These are phyloP conservation scores for Halcyon malimbica DNA, from an alignment of 2,113 vertebrate species.

Conservation along the genomic window DNA sequence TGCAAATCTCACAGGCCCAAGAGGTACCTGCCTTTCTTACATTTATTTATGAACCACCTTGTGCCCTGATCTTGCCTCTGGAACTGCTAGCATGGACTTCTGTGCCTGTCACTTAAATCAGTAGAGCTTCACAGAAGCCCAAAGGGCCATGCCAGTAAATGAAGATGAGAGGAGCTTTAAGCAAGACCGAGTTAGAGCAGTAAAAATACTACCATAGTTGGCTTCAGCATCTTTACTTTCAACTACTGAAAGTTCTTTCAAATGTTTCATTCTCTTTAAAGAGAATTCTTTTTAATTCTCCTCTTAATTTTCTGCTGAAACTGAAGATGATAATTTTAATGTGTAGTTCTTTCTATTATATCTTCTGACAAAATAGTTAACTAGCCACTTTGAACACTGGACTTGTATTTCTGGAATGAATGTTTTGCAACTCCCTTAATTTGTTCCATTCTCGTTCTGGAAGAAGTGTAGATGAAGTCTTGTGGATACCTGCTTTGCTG, in stretches of 20 bases:
- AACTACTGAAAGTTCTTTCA: neutral
- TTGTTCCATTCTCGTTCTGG: neutral
- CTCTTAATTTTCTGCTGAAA: neutral
- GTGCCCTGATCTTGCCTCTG: conserved; percentile 26
- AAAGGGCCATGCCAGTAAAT: neutral
- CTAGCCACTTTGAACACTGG: neutral
- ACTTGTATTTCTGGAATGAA: neutral
- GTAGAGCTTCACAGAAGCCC: neutral
- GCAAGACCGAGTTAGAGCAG: neutral
- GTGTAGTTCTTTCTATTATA: neutral
- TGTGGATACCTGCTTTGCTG: neutral
- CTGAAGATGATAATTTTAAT: neutral
- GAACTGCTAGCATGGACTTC: neutral
- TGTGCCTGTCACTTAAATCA: conserved; percentile 14
- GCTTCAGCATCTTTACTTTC: neutral
- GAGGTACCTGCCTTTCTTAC: neutral
- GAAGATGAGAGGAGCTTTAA: neutral
- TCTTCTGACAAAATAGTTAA: neutral
- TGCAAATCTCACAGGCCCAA: neutral
- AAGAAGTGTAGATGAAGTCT: neutral
- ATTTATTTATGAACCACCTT: conserved; percentile 29
- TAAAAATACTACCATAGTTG: neutral
- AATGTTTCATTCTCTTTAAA: neutral
- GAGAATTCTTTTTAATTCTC: neutral
- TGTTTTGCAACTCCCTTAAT: neutral